A percentile compares a stretch with the other conserved stretches of the same genome.
Conservation (phyloP, 2,888 invertebrate genomes). For the Drosophila multiciliata region DNA sequence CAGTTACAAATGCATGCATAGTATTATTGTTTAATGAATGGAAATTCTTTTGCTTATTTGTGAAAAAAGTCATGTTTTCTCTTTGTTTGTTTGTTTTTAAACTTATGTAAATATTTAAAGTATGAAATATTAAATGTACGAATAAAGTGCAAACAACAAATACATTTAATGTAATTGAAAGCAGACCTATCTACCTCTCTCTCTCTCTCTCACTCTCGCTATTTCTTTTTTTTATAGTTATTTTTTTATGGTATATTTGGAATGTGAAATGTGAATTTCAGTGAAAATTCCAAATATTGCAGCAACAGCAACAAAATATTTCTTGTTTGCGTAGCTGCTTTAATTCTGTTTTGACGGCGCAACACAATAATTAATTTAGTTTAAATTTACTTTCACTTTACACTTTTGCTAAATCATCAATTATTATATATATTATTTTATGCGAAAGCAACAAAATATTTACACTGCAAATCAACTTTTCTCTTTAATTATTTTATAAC, state of each 20-base stretch:
- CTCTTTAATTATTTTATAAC: not conserved
- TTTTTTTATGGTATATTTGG: not conserved
- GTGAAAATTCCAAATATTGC: not conserved
- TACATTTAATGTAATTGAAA: conserved; percentile 80
- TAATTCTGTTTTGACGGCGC: not conserved
- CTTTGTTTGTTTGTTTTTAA: conserved; percentile 74
- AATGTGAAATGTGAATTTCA: not conserved
- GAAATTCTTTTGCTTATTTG: conserved; percentile 82
- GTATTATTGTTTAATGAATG: conserved; percentile 81
- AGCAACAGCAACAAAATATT: not conserved
- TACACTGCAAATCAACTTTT: not conserved
- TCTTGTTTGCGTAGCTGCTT: not conserved
- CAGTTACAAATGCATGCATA: conserved; percentile 79
- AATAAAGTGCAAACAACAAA: conserved; percentile 82
- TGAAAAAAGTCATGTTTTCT: conserved; percentile 81
- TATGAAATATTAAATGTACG: conserved; percentile 82
- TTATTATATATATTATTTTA: not conserved
- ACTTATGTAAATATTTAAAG: conserved; percentile 82
- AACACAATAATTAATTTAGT: not conserved
- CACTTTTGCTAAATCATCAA: not conserved
- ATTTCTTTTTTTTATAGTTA: not conserved
- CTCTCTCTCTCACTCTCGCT: not conserved
- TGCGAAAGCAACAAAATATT: not conserved
- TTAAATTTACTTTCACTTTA: not conserved
- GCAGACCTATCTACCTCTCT: conserved; percentile 17